These are phyloP conservation scores for Blennius ocellaris DNA, from an alignment of 2,113 vertebrate species.

Conservation along the genomic window DNA sequence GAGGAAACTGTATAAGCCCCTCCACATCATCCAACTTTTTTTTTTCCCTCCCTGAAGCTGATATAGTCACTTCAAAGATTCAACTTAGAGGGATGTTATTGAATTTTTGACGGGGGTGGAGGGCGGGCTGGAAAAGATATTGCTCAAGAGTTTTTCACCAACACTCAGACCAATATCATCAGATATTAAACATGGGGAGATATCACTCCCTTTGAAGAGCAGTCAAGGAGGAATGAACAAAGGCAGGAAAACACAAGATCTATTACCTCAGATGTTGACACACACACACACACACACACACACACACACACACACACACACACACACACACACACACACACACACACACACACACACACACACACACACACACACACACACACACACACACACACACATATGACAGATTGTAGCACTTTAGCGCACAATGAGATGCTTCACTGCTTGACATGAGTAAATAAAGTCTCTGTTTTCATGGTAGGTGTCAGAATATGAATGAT, in stretches of 20 bases:
- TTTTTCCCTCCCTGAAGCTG: conserved; percentile 46
- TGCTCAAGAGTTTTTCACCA: conserved; percentile 75
- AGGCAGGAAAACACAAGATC: conserved; percentile 65
- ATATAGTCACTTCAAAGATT: conserved; percentile 76
- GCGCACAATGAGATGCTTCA: not conserved
- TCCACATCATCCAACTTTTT: conserved; percentile 47
- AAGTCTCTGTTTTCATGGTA: conserved; percentile 7
- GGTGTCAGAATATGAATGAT: conserved; percentile 32
- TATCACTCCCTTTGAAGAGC: conserved; percentile 64
- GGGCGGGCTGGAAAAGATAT: conserved; percentile 77
- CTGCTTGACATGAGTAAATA: conserved; percentile 33
- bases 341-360: conserved; percentile 12
- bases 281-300: not conserved
- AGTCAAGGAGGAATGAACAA: conserved; percentile 48
- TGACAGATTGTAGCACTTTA: not conserved
- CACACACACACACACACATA: not conserved
- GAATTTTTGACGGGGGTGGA: conserved; percentile 75
- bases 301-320: conserved; percentile 18
- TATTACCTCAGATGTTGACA: conserved; percentile 62
- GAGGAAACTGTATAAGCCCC: conserved; percentile 52
- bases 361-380: conserved; percentile 6
- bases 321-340: conserved; percentile 18
- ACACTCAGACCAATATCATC: conserved; percentile 79
- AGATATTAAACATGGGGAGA: conserved; percentile 79
- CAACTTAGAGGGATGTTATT: conserved; percentile 81